Percentiles rank a stretch among this genome's conserved stretches.
Evolutionary conservation across 2,888 invertebrate species (phyloP).

Genomic region (Eupelmus urozonus): DNA sequence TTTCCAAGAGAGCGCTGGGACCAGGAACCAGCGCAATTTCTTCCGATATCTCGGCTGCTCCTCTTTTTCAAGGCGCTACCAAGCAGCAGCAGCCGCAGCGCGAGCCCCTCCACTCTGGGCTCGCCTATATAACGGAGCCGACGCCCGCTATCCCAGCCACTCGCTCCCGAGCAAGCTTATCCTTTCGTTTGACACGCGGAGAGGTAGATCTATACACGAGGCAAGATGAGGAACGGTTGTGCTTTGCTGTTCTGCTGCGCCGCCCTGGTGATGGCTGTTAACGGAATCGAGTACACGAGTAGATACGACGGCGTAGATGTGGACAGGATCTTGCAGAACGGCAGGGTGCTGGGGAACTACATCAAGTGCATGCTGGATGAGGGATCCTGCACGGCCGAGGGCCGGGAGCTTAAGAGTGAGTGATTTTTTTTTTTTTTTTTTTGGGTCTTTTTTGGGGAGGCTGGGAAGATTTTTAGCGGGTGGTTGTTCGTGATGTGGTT

Average conservation of each 20-base stretch:
- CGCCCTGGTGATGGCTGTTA: conserved; percentile 4
- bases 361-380: conserved; percentile 82
- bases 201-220: too few relatives aligned
- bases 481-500: too few relatives aligned
- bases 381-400: conserved; percentile 81
- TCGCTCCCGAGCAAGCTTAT: background rate
- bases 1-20: conserved; percentile 39
- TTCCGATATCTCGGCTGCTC: conserved; percentile 7
- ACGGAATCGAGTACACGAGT: conserved; percentile 75
- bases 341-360: conserved; percentile 81
- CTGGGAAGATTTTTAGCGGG: too few relatives aligned
- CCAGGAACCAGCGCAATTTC: conserved; percentile 5
- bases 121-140: conserved; percentile 21
- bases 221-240: conserved; percentile 34
- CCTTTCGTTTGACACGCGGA: too few relatives aligned
- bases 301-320: conserved; percentile 81
- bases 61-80: conserved; percentile 1
- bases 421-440: conserved; percentile 38
- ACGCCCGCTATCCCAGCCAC: conserved; percentile 15
- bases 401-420: conserved; percentile 82
- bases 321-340: conserved; percentile 80
- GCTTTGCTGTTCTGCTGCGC: conserved; percentile 24
- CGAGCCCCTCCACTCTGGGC: conserved; percentile 7
- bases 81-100: background rate
- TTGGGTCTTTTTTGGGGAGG: too few relatives aligned